Base-by-base conservation (phyloP, 2,113 vertebrate genomes). In the Mustela lutreola region DNA sequence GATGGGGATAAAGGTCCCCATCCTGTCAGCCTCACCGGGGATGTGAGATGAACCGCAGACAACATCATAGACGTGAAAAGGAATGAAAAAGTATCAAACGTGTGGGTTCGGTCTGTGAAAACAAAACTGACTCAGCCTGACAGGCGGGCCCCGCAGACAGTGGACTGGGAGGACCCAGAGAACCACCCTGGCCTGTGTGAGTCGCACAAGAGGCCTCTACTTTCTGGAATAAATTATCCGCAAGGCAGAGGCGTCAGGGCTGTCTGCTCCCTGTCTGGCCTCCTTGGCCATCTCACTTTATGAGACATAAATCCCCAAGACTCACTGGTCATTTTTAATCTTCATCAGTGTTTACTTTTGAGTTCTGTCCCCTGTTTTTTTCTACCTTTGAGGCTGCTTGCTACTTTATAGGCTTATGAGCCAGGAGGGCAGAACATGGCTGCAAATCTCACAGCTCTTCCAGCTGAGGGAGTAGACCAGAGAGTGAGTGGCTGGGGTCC, bases 251-350 rank as follows among this genome's bases (percentile, higher is more conserved):
- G 98, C 97, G 96, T 97, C 98, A 96, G 97, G 94, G 95, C 96
- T 94, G 94, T 95, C 97, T 97, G 96, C 94, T 96, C 98, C 82
- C 94, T 93, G 98, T 98, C 98, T 98, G 98, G 97, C 96, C 97
- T 95, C 93, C 85, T 78, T 67, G 88, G 91, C 96, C 97, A 97
- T 96, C 94, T 95, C 36, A 76, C 56, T 97, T 96, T 85, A 91
- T 82, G 91, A 98, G 94, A 95, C 71, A 63, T 98, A 97, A 98
- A 98, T 98, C 97, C 94, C 80, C 58, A 84, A 92, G 96, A 95
- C 88, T 92, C 97, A 56, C 94, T 33, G 88, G 97, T 97, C 97
- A 98, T 96, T 96, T 97, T 94, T 95, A 97, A 98, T 98, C 96
- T 97, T 91, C 97, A 79, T 98, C 96, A 84, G 93, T 97, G 97